A percentile compares a stretch with the other conserved stretches of the same genome.
These are phyloP conservation scores for Drosophila incognita DNA, from an alignment of 2,888 invertebrate species.

Conservation along the genomic window DNA sequence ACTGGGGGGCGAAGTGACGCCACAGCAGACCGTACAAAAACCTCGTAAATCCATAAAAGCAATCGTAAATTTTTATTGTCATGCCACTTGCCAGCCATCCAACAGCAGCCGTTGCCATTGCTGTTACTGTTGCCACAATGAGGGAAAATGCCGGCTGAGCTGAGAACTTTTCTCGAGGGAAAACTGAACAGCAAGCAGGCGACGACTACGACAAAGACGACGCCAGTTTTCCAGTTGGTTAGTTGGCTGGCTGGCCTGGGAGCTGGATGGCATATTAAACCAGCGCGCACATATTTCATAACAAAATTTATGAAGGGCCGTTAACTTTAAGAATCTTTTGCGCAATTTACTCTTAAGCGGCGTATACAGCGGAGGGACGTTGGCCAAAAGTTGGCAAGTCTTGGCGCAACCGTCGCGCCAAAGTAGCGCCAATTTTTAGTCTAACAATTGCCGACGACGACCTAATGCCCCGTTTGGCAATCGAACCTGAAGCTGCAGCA, in stretches of 20 bases:
- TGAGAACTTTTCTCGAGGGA: conserved; percentile 81
- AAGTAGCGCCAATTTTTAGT: conserved; percentile 81
- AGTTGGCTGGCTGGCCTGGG: conserved; percentile 36
- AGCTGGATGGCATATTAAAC: conserved; percentile 75
- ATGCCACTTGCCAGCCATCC: conserved; percentile 70
- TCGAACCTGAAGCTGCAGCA: conserved; percentile 52
- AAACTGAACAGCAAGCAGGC: conserved; percentile 48
- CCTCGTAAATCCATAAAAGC: conserved; percentile 81
- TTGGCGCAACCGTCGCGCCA: conserved; percentile 55
- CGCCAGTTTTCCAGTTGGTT: conserved; percentile 53
- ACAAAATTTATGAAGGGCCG: conserved; percentile 82
- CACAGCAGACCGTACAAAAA: conserved; percentile 37
- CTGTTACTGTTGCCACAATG: conserved; percentile 33
- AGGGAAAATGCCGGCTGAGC: conserved; percentile 45
- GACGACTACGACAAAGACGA: conserved; percentile 32
- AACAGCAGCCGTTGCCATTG: conserved; percentile 21
- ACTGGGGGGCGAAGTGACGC: conserved; percentile 7
- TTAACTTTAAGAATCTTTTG: conserved; percentile 82
- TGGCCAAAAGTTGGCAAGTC: conserved; percentile 32
- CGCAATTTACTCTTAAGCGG: conserved; percentile 68
- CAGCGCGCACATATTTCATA: conserved; percentile 81
- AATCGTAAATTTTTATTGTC: conserved; percentile 80
- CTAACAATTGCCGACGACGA: conserved; percentile 82
- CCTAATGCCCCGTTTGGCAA: conserved; percentile 84
- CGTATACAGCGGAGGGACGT: conserved; percentile 21